Percentiles rank a stretch among this genome's conserved stretches.
Conservation (phyloP, 2,888 invertebrate genomes). For the Sminthurinus aureus region DNA sequence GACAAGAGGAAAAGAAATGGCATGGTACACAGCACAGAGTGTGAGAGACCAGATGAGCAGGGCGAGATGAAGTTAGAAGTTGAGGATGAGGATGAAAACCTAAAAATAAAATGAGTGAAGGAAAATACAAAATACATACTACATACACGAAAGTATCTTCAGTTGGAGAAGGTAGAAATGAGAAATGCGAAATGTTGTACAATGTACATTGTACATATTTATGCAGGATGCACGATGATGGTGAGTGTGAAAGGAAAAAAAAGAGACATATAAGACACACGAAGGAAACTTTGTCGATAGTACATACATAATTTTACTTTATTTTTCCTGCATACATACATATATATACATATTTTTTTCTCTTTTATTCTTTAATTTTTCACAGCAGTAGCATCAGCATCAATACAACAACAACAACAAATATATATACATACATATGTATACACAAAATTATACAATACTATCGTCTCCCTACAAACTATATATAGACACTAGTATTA, state of each 20-base stretch:
- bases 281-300: not conserved
- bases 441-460: not conserved
- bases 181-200: not conserved
- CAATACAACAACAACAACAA: not conserved
- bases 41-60: not conserved
- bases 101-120: not conserved
- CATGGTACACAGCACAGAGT: conserved; percentile 4
- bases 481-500: not conserved
- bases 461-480: not conserved
- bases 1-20: not conserved
- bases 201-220: not conserved
- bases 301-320: not conserved
- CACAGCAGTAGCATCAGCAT: not conserved
- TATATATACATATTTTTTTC: not conserved
- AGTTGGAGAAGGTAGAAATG: not conserved
- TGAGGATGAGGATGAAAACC: conserved; percentile 5
- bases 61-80: not conserved
- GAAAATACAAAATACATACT: too few species aligned
- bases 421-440: conserved; percentile 1
- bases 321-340: not conserved
- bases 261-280: not conserved
- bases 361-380: not conserved
- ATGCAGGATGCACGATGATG: too few species aligned
- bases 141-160: not conserved
- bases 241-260: not conserved